Evolutionary conservation across 2,888 invertebrate genomes (phyloP), one percentile per base, ranked within the genome.

Genomic region (Rambutsinella grinnellia): DNA sequence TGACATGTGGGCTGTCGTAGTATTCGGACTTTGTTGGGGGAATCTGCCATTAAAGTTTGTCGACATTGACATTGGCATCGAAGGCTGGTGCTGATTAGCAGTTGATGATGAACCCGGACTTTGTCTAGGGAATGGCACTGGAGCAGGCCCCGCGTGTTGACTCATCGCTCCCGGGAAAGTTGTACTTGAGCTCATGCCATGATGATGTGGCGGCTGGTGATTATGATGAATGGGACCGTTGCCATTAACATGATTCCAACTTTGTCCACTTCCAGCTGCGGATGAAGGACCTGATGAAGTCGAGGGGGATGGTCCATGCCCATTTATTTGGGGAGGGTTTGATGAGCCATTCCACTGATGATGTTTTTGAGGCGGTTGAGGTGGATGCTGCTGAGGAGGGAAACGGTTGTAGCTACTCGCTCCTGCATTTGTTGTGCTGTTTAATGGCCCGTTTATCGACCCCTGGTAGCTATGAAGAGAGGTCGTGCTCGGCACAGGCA

Each of bases 91-190:
- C 6, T 63, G 61, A 19, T 15, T 17, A 5, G 5, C 6, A 0
- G 71, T 57, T 13, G 71, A 62, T 17, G 57, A 24, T 17, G 71
- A 24, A 1, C 62, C 61, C 13, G 71, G 71, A 47, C 71, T 71
- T 49, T 56, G 56, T 5, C 71, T 62, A 21, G 71, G 71, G 17
- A 71, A 71, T 15, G 71, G 71, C 19, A 69, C 49, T 27, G 79
- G 66, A 26, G 75, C 54, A 46, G 79, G 65, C 21, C 72, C 68
- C 24, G 57, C 69, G 24, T 77, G 76, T 15, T 81, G 78, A 57
- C 79, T 80, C 62, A 79, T 78, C 17, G 79, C 79, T 56, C 81
- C 82, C 19, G 83, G 82, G 71, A 83, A 83, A 78, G 82, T 83
- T 57, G 81, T 80, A 72, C 82, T 82, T 8, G 80, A 69, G 24